Conservation (phyloP, 1,140 invertebrate species). For the Megalopta genalis region DNA sequence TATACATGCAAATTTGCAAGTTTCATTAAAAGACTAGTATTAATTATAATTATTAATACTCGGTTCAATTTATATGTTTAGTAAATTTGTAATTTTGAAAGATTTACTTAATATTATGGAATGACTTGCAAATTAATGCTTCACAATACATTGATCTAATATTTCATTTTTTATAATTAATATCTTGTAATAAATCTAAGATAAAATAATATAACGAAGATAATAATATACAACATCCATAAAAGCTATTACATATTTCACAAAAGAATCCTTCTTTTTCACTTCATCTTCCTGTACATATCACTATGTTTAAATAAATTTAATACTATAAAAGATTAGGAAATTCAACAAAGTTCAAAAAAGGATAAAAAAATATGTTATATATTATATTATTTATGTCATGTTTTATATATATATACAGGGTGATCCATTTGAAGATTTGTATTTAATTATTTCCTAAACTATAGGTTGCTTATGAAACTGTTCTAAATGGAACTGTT, state of each 20-base stretch:
- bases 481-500: no score
- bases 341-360: neutral
- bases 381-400: neutral
- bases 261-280: neutral
- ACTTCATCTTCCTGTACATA: neutral
- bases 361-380: neutral
- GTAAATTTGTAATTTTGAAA: slow-evolving; percentile 7
- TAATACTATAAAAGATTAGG: neutral
- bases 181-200: neutral
- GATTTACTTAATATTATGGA: slow-evolving; percentile 22
- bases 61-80: slow-evolving; percentile 13
- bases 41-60: slow-evolving; percentile 17
- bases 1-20: slow-evolving; percentile 9
- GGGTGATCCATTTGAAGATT: no score
- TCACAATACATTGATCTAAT: neutral
- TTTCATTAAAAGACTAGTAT: slow-evolving; percentile 3
- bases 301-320: neutral
- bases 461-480: no score
- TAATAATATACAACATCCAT: neutral
- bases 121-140: slow-evolving; percentile 2
- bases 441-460: no score
- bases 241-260: neutral
- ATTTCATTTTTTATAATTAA: slow-evolving; percentile 7
- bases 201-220: neutral
- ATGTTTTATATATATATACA: no score